Evolutionary conservation across 2,888 invertebrate species (phyloP).

Genomic region (Aphidoletes aphidimyza): DNA sequence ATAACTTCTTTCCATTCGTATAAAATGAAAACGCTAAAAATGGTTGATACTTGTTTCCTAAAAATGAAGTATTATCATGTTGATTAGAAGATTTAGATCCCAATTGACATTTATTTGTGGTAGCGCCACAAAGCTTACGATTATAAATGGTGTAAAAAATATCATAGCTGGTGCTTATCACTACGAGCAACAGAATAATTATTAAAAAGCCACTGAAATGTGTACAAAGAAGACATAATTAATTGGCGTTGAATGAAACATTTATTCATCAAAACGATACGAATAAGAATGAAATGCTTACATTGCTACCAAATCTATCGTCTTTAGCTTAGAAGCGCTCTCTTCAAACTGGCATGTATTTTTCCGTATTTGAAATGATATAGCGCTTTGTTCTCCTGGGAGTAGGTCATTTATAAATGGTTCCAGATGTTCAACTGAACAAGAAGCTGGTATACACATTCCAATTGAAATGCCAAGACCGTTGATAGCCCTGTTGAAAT

Average conservation of each 20-base stretch:
- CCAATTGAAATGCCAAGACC: not conserved
- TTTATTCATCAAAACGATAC: not conserved
- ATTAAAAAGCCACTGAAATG: no score
- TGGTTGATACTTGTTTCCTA: not conserved
- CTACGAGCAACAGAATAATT: no score
- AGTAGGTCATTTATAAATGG: no score
- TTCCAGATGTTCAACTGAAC: no score
- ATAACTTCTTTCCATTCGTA: constrained; percentile 66
- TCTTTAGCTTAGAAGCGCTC: not conserved
- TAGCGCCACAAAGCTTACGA: no score
- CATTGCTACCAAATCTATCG: not conserved
- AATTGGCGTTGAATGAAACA: not conserved
- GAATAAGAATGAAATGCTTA: no score
- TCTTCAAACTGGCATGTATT: not conserved
- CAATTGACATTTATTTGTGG: no score
- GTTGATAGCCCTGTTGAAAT: not conserved
- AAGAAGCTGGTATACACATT: not conserved
- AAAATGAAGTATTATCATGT: no score
- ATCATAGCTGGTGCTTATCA: no score
- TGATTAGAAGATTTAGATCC: not conserved
- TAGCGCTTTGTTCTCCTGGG: no score
- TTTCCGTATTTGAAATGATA: not conserved
- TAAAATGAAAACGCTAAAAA: constrained; percentile 56
- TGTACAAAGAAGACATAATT: not conserved
- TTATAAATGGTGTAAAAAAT: no score